Evolutionary conservation across 2,797 vertebrate species (phyloP), one percentile per base, ranked within the genome.

Genomic region (Amniataba percoides): DNA sequence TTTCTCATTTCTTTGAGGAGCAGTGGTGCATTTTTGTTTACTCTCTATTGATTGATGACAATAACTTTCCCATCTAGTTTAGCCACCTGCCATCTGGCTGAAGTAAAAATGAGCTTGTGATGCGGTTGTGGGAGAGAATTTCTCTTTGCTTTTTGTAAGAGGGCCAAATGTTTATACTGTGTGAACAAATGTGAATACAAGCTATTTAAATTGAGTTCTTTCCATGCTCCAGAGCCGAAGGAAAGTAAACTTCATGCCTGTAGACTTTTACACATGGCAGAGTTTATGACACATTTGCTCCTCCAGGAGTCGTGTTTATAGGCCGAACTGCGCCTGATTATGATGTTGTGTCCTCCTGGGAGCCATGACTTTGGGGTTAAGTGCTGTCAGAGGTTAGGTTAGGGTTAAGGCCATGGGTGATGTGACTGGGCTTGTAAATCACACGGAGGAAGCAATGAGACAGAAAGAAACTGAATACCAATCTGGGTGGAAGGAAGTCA

Each of bases 371-470:
- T 73, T 0, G 46, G 67, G 88, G 92, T 92, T 90, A 91, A 93
- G 82, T 88, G 84, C 78, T 77, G 87, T 80, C 85, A 88, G 78
- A 89, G 88, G 87, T 92, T 48, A 88, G 81, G 74, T 76, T 65
- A 72, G 68, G 83, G 85, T 90, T 81, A 83, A 85, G 81, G 83
- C 80, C 80, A 78, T 2, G 71, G 81, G 39, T 83, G 78, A 79
- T 58, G 43, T 69, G 82, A 72, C 78, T 71, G 69, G 23, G 59
- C 57, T 72, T 86, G 76, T 91, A 92, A 92, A 92, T 94, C 86
- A 88, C 67, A 80, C 18, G 40, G 79, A 77, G 80, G 79, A 81
- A 85, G 83, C 68, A 58, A 43, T 21, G 72, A 78, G 76, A 76
- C 70, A 82, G 67, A 78, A 73, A 75, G 74, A 85, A 83, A 84